phyloP scores from a whole-genome alignment of 2,797 vertebrate species.

The Muscicapa striata region DNA sequence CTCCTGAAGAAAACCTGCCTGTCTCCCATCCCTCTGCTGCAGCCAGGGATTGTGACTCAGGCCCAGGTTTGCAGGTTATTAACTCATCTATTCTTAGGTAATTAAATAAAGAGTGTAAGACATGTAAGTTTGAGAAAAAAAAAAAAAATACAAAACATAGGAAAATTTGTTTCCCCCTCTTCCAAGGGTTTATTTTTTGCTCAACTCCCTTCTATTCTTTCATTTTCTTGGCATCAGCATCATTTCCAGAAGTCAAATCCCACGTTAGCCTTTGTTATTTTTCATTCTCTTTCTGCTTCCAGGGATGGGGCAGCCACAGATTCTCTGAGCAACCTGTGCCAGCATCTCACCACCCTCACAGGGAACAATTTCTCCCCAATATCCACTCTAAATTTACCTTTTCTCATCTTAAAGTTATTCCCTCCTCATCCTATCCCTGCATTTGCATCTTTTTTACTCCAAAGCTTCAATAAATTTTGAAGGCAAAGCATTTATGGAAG shows the following conservation, averaged over 20 bases:
- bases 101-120: background rate
- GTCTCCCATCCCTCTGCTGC: background rate
- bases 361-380: background rate
- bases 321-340: background rate
- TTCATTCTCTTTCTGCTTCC: background rate
- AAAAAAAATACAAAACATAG: background rate
- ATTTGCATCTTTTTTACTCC: background rate
- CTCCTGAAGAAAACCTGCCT: background rate
- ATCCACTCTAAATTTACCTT: background rate
- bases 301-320: background rate
- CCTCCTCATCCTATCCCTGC: background rate
- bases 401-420: background rate
- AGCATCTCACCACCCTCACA: background rate
- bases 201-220: background rate
- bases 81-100: background rate
- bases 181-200: background rate
- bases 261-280: background rate
- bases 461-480: background rate
- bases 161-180: background rate
- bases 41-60: background rate
- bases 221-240: background rate
- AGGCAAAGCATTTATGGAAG: background rate
- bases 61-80: background rate
- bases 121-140: background rate
- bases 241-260: background rate